phyloP scores from a whole-genome alignment of 2,113 vertebrate genomes.

The Calidris pygmaea region DNA sequence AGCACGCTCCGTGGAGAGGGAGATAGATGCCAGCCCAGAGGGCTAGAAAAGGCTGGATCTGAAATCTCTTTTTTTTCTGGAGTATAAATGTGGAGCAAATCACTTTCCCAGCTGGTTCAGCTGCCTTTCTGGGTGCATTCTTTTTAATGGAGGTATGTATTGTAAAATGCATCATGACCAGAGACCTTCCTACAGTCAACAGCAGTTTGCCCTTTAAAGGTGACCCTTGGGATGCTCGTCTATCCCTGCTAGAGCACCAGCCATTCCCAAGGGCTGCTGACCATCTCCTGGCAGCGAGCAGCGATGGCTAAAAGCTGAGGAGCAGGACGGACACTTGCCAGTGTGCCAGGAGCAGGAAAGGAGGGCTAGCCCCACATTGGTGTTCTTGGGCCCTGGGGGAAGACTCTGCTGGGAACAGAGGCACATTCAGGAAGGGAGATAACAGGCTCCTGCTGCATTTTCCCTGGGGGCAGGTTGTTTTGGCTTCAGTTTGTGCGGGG shows the following conservation, averaged over 20 bases:
- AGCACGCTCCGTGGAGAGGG: neutral
- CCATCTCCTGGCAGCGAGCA: neutral
- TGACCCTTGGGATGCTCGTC: neutral
- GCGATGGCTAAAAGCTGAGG: accelerated
- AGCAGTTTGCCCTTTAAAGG: neutral
- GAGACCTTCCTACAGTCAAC: neutral
- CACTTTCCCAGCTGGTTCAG: neutral
- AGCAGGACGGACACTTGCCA: neutral
- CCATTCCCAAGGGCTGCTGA: accelerated
- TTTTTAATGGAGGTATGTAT: neutral
- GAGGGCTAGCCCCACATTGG: accelerated
- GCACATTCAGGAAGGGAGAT: neutral
- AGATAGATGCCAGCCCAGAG: neutral
- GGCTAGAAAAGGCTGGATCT: neutral
- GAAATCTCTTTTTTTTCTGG: neutral
- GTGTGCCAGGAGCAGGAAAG: neutral
- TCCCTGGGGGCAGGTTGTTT: neutral
- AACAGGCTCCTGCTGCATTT: neutral
- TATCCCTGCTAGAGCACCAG: neutral
- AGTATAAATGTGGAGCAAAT: neutral
- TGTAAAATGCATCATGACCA: accelerated
- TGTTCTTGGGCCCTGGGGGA: neutral
- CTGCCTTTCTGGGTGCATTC: neutral
- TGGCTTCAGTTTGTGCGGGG: neutral
- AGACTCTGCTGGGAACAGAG: neutral